A percentile compares a stretch with the other conserved stretches of the same genome.
Conservation (phyloP, 2,888 invertebrate genomes). For the Erebia aethiops region DNA sequence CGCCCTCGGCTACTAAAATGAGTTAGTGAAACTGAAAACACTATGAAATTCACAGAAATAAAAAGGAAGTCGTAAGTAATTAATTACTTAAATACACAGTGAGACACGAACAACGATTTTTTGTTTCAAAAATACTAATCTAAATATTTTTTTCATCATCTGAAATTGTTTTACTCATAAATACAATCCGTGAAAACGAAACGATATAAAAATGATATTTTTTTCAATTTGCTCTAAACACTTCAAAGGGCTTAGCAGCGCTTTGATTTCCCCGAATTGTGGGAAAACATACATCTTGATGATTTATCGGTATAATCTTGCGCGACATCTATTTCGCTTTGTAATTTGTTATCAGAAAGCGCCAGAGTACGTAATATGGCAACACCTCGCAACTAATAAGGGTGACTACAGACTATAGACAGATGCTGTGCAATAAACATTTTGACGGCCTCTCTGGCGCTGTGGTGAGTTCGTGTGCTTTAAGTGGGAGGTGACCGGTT, state of each 20-base stretch:
- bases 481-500: too few species aligned
- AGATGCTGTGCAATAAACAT: background rate
- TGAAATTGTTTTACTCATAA: background rate
- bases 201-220: slow-evolving; percentile 1
- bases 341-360: slow-evolving; percentile 19
- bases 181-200: background rate
- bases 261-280: slow-evolving; percentile 8
- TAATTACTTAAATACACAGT: too few species aligned
- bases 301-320: slow-evolving; percentile 19
- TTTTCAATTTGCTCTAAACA: slow-evolving; percentile 7
- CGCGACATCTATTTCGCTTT: slow-evolving; percentile 20
- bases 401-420: background rate
- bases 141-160: background rate
- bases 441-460: too few species aligned
- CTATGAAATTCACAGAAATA: too few species aligned
- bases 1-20: too few species aligned
- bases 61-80: too few species aligned
- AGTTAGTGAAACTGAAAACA: too few species aligned
- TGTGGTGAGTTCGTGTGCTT: too few species aligned
- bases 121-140: too few species aligned
- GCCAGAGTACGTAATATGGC: slow-evolving; percentile 9
- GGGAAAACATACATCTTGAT: slow-evolving; percentile 7
- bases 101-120: too few species aligned
- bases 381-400: slow-evolving; percentile 5
- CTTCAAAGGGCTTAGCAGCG: slow-evolving; percentile 8